Evolutionary conservation across 2,888 invertebrate species (phyloP).

Genomic region (Helleia helle): DNA sequence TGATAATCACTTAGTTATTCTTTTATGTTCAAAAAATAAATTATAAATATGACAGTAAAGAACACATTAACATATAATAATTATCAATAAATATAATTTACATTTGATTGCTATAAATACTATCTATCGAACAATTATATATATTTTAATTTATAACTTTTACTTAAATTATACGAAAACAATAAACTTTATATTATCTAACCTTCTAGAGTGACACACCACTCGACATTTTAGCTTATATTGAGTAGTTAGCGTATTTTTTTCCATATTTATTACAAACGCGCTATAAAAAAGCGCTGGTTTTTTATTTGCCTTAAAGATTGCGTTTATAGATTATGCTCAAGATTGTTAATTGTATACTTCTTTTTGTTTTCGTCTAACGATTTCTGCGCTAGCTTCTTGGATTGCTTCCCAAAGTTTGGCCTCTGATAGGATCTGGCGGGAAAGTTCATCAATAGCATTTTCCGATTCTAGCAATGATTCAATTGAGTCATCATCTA

Average conservation of each 20-base stretch:
- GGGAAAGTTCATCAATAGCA: conserved; percentile 82
- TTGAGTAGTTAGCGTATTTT: not conserved
- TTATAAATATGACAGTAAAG: not conserved
- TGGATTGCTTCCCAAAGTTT: conserved; percentile 86
- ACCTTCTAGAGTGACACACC: not conserved
- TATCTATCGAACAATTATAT: not conserved
- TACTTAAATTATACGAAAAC: not conserved
- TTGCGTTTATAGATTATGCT: not conserved
- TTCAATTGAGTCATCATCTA: conserved; percentile 76
- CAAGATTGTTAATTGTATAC: conserved; percentile 14
- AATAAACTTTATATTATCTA: not conserved
- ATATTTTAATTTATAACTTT: not conserved
- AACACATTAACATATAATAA: not conserved
- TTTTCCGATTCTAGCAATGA: conserved; percentile 80
- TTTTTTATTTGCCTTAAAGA: not conserved
- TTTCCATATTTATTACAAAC: not conserved
- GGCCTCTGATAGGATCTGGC: conserved; percentile 86
- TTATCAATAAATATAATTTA: not conserved
- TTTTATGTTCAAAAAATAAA: not conserved
- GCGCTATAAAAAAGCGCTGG: not conserved
- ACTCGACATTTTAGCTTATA: not conserved
- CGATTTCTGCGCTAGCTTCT: conserved; percentile 82
- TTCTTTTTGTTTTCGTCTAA: conserved; percentile 74
- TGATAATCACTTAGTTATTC: not conserved
- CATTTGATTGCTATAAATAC: not conserved